Conservation (phyloP, 2,888 invertebrate genomes). For the Apamea monoglypha region DNA sequence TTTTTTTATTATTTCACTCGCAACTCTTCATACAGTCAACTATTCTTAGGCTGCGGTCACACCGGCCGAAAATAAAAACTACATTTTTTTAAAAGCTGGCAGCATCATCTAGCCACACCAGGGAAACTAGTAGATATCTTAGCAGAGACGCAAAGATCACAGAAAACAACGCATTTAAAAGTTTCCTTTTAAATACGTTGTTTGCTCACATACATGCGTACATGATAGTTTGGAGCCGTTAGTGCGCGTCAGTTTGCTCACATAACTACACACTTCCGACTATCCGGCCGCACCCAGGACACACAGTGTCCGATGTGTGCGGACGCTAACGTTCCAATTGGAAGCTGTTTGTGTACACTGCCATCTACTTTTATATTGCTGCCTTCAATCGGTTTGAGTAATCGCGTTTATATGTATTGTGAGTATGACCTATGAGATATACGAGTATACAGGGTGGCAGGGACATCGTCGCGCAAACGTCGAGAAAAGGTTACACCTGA, state of each 20-base stretch:
- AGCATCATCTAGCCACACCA: background rate
- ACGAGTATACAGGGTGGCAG: background rate
- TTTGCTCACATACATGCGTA: too few relatives aligned
- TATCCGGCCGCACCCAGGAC: slow-evolving; percentile 53
- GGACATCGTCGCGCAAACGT: too few relatives aligned
- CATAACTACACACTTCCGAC: slow-evolving; percentile 59
- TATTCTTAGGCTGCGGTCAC: background rate
- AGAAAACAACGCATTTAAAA: slow-evolving; percentile 17
- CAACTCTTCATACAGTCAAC: background rate
- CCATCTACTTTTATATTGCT: slow-evolving; percentile 35
- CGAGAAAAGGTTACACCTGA: too few relatives aligned
- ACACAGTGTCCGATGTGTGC: slow-evolving; percentile 50
- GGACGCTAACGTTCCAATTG: slow-evolving; percentile 53
- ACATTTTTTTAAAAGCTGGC: background rate
- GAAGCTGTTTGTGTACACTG: slow-evolving; percentile 47
- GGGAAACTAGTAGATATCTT: background rate
- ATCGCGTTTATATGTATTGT: slow-evolving; percentile 1
- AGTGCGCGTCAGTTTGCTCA: slow-evolving; percentile 47
- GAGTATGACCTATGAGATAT: slow-evolving; percentile 1
- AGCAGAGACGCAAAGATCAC: background rate
- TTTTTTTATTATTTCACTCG: background rate
- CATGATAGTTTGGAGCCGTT: slow-evolving; percentile 25
- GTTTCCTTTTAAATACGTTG: too few relatives aligned
- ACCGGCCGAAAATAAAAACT: background rate
- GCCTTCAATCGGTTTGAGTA: slow-evolving; percentile 24